Percentiles rank a stretch among this genome's conserved stretches.
phyloP scores from a whole-genome alignment of 2,113 vertebrate species.

The Cranoglanis bouderius region DNA sequence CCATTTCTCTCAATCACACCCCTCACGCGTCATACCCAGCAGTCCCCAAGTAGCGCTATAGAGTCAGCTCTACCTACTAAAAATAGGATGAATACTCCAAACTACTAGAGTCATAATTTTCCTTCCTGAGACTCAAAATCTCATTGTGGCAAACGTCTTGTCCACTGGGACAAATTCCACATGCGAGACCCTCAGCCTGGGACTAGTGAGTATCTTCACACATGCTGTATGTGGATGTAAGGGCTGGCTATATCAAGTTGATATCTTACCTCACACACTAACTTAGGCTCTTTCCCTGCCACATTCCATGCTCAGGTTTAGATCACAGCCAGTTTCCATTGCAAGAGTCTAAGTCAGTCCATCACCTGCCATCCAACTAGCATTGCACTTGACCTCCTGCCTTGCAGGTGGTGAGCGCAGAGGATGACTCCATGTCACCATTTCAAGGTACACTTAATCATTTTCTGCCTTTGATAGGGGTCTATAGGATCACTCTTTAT shows the following conservation, averaged over 20 bases:
- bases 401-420: neutral
- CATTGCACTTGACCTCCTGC: neutral
- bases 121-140: neutral
- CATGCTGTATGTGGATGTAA: too few relatives aligned
- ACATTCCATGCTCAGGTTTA: neutral
- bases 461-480: neutral
- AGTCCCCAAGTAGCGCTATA: neutral
- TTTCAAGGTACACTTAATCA: neutral
- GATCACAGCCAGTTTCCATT: neutral
- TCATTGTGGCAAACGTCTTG: neutral
- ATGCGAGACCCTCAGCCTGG: neutral
- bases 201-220: neutral
- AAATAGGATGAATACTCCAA: neutral
- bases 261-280: too few relatives aligned
- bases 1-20: neutral
- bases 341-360: neutral
- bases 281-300: neutral
- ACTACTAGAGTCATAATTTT: neutral
- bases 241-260: too few relatives aligned
- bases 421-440: neutral
- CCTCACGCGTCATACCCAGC: neutral
- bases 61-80: neutral
- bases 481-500: neutral
- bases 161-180: neutral
- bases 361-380: neutral